Conservation (phyloP, 2,113 vertebrate genomes). For the Philantomba maxwellii region DNA sequence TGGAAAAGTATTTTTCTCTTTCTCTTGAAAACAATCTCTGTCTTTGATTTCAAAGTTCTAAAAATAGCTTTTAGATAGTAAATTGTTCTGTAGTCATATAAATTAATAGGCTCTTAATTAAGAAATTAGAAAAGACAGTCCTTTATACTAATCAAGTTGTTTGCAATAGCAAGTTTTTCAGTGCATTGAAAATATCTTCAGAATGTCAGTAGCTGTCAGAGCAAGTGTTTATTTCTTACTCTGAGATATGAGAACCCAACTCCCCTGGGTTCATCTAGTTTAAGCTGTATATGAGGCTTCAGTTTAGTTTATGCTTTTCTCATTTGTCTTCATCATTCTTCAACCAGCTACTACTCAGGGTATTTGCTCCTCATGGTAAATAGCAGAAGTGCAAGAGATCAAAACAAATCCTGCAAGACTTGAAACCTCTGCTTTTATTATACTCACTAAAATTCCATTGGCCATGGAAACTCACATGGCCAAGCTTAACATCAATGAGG, state of each 20-base stretch:
- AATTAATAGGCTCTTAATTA: background rate
- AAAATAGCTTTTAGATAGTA: background rate
- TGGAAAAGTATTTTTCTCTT: background rate
- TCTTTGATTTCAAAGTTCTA: background rate
- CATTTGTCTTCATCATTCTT: background rate
- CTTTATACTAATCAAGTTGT: background rate
- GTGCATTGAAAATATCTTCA: background rate
- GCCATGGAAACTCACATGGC: background rate
- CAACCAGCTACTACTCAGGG: background rate
- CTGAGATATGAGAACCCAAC: background rate
- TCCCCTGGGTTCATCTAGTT: background rate
- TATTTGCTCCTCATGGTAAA: background rate
- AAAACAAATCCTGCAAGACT: background rate
- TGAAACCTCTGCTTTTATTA: background rate
- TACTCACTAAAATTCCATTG: background rate
- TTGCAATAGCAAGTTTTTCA: background rate
- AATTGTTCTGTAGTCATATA: background rate
- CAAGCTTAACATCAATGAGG: background rate
- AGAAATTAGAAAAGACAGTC: background rate
- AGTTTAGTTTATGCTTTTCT: background rate
- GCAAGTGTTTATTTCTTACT: background rate
- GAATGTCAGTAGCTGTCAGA: background rate
- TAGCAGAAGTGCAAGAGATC: background rate
- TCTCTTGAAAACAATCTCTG: background rate
- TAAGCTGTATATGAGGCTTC: background rate